These are phyloP conservation scores for Schlechtendalia chinensis DNA, from an alignment of 1,140 invertebrate genomes.

Conservation along the genomic window DNA sequence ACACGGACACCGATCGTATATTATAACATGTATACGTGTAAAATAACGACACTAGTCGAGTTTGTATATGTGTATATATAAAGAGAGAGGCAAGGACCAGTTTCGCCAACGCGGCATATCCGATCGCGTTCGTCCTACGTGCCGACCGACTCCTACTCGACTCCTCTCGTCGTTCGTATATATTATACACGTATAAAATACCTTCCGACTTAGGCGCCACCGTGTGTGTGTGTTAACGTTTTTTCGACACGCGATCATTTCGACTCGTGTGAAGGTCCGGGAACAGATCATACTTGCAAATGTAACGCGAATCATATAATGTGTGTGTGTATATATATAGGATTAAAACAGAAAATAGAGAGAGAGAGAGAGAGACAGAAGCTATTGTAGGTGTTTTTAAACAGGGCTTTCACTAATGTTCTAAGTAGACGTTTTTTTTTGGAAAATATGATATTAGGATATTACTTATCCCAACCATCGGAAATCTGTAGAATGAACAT, in stretches of 20 bases:
- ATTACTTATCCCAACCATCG: no score
- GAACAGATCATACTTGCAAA: background rate
- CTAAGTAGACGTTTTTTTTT: no score
- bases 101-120: conserved; percentile 46
- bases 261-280: background rate
- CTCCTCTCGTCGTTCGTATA: background rate
- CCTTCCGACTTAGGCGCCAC: conserved; percentile 13
- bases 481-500: no score
- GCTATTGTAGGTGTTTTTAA: no score
- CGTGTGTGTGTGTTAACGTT: background rate
- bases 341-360: no score
- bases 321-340: no score
- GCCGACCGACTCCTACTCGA: conserved; percentile 22
- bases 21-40: background rate
- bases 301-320: background rate
- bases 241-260: background rate
- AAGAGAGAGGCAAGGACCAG: conserved; percentile 16
- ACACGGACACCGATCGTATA: background rate
- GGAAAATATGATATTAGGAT: no score
- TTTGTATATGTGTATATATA: background rate
- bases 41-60: background rate
- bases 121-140: conserved; percentile 32
- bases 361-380: no score
- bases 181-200: background rate
- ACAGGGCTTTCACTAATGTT: no score